Conservation (phyloP, 2,888 invertebrate genomes). For the Seira ritae region DNA sequence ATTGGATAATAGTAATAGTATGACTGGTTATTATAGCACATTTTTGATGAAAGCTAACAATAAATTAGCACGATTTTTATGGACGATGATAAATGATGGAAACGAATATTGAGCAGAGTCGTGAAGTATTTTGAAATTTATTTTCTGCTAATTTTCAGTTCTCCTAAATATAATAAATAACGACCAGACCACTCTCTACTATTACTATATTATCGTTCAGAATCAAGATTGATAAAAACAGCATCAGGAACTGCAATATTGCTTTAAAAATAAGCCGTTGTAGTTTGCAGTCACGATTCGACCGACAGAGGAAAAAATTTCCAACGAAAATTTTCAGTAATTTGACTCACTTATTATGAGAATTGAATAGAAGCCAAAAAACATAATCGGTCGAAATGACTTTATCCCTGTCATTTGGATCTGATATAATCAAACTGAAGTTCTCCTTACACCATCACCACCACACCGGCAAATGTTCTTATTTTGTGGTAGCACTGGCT, state of each 20-base stretch:
- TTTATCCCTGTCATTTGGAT: slow-evolving; percentile 8
- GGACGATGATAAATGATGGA: no score
- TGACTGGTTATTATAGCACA: no score
- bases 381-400: neutral
- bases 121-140: no score
- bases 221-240: neutral
- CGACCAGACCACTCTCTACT: no score
- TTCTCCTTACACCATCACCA: neutral
- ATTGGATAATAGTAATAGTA: no score
- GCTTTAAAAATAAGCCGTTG: neutral
- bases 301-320: neutral
- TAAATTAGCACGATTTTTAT: no score
- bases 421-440: neutral
- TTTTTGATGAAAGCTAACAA: no score
- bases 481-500: neutral
- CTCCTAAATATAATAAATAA: no score
- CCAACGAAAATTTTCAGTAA: slow-evolving; percentile 2
- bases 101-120: no score
- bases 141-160: no score
- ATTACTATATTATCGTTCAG: no score
- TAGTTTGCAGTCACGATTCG: neutral
- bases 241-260: neutral
- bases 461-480: neutral
- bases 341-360: neutral
- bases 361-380: slow-evolving; percentile 11